Percentiles rank a stretch among this genome's conserved stretches.
These are phyloP conservation scores for Tympanuchus pallidicinctus DNA, from an alignment of 2,113 vertebrate genomes.

Conservation along the genomic window DNA sequence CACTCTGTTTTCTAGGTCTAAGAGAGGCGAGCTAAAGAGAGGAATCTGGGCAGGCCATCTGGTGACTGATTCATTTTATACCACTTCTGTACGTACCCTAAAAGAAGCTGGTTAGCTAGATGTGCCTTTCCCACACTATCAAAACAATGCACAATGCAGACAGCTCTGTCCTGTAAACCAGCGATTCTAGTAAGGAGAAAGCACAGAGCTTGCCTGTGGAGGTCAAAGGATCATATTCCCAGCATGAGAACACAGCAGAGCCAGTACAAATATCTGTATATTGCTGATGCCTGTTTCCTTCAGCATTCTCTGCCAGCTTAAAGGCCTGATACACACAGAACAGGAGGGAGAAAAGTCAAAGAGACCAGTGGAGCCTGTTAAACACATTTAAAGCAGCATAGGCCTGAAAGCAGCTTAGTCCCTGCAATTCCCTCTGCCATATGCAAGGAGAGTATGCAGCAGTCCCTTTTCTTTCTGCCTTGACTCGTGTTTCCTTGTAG, in stretches of 20 bases:
- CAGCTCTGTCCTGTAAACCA: background rate
- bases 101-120: background rate
- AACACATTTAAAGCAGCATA: background rate
- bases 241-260: background rate
- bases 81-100: background rate
- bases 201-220: background rate
- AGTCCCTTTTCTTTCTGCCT: background rate
- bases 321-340: background rate
- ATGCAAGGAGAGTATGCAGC: background rate
- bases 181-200: background rate
- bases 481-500: background rate
- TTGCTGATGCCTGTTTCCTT: background rate
- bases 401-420: background rate
- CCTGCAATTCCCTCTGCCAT: background rate
- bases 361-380: background rate
- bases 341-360: background rate
- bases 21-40: background rate
- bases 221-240: background rate
- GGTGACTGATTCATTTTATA: background rate
- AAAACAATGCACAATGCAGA: background rate
- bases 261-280: background rate
- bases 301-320: background rate
- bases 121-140: background rate
- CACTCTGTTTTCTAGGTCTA: background rate
- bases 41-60: background rate